phyloP scores from a whole-genome alignment of 2,113 vertebrate genomes.

The Leucopsar rothschildi region DNA sequence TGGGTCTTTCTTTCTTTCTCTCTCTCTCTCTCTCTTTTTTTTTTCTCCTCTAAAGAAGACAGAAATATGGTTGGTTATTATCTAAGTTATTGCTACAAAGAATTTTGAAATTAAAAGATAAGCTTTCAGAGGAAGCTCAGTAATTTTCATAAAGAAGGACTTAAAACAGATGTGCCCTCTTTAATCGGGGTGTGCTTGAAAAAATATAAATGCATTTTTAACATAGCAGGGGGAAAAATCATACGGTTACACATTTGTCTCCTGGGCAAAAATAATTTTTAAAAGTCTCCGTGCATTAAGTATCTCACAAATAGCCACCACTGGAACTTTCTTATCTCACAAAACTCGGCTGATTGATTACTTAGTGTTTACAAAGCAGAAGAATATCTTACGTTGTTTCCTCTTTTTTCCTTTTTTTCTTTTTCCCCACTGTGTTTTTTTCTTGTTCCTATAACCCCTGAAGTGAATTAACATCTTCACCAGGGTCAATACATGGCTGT shows the following conservation, averaged over 20 bases:
- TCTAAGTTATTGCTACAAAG: constrained; percentile 78
- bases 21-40: neutral
- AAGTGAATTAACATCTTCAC: neutral
- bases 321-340: constrained; percentile 41
- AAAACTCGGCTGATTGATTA: neutral
- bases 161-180: constrained; percentile 78
- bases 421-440: neutral
- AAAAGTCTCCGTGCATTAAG: constrained; percentile 1
- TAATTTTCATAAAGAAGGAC: constrained; percentile 76
- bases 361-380: neutral
- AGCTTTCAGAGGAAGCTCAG: constrained; percentile 66
- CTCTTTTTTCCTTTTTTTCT: neutral
- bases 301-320: neutral
- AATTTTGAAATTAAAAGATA: constrained; percentile 79
- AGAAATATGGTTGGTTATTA: constrained; percentile 77
- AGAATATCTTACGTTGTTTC: neutral
- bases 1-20: constrained; percentile 27
- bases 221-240: constrained; percentile 65
- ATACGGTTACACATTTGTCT: constrained; percentile 38
- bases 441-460: neutral
- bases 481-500: neutral
- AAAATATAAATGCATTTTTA: constrained; percentile 68
- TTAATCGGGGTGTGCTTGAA: constrained; percentile 69
- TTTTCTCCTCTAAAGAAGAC: constrained; percentile 56
- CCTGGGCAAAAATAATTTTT: constrained; percentile 41